Conservation (phyloP, 2,797 vertebrate species). For the Nyctibius grandis region DNA sequence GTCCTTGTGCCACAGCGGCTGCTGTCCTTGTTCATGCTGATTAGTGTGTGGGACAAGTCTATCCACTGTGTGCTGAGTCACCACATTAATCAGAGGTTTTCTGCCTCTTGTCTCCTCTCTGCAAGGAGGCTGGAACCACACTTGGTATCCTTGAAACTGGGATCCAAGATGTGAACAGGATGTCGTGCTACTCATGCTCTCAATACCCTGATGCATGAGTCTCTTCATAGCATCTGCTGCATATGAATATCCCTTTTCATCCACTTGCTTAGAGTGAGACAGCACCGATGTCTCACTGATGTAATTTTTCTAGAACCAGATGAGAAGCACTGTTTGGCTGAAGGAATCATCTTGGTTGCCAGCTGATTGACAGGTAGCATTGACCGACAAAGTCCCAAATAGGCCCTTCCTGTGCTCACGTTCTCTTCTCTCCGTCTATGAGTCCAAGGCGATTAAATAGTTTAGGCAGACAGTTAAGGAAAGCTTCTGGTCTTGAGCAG, state of each 20-base stretch:
- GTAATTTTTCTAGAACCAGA: not conserved
- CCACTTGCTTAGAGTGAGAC: not conserved
- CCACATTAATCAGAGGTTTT: not conserved
- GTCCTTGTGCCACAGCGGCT: not conserved
- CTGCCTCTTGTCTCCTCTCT: not conserved
- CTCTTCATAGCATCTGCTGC: not conserved
- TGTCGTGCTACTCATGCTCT: not conserved
- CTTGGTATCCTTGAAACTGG: not conserved
- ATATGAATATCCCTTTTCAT: not conserved
- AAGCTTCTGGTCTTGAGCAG: not conserved
- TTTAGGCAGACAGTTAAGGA: not conserved
- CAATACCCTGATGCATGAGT: not conserved
- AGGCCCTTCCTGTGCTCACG: rapidly evolving
- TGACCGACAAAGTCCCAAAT: not conserved
- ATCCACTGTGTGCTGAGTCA: not conserved
- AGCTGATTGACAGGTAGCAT: not conserved
- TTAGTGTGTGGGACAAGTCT: not conserved
- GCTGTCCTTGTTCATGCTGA: not conserved
- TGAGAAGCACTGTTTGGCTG: not conserved
- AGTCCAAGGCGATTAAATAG: not conserved
- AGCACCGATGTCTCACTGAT: not conserved
- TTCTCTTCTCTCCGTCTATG: not conserved
- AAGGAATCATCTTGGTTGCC: not conserved
- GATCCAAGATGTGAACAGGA: not conserved
- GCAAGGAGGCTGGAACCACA: not conserved